Base-by-base conservation (phyloP, 2,888 invertebrate genomes). In the Temnothorax unifasciatus region DNA sequence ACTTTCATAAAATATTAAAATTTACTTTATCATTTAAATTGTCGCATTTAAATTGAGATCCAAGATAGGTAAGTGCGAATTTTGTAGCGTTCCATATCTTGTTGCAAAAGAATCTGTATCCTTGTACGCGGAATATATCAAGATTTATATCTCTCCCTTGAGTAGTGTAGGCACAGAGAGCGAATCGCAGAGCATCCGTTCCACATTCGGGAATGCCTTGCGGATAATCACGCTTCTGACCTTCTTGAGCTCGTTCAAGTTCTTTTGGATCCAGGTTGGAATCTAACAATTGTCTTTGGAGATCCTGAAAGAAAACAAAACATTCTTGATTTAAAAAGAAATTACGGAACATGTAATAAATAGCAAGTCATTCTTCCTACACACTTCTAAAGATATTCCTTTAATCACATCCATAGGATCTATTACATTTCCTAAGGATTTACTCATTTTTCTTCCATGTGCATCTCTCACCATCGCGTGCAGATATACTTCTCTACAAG, bases 41-140 rank as follows among this genome's bases (percentile, higher is more conserved):
- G 1, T 96, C 95, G 85, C 96, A 96, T 18, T 94, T 94, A 79
- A 96, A 96, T 69, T 95, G 95, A 59, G 96, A 95, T 0, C 95
- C 96, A 93, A 97, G 96, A 94, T 97, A 97, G 94, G 96, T 96
- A 87, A 99, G 96, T 0, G 99, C 97, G 95, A 99, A 99, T 95
- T 98, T 98, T 38, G 98, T 97, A 0, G 99, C 99, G 95, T 99
- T 99, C 99, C 99, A 99, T 71, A 99, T 96, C 95, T 99, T 99
- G 95, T 99, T 99, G 95, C 99, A 99, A 96, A 99, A 99, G 95
- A 99, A 98, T 90, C 99, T 96, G 96, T 99, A 99, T 6, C 99
- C 99, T 93, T 98, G 98, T 18, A 99, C 98, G 83, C 99, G 97
- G 87, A 97, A 96, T 82, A 99, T 99, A 95, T 99, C 99, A 94